Evolutionary conservation across 1,140 invertebrate genomes (phyloP).

Genomic region (Bombus waltoni): DNA sequence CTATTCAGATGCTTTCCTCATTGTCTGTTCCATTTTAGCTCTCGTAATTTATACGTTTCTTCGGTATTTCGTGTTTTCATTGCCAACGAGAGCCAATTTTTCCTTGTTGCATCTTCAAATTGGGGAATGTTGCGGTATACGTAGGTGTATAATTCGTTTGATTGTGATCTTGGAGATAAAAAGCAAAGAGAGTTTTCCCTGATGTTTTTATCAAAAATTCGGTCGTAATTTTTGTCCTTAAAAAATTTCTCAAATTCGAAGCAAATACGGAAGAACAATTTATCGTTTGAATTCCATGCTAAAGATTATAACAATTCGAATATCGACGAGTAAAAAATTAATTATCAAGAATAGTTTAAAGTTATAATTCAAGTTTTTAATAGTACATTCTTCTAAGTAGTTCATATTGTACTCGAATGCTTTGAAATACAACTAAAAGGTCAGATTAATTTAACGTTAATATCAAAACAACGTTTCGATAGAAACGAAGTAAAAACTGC

Average conservation of each 20-base stretch:
- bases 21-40: not conserved
- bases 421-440: not conserved
- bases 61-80: slow-evolving; percentile 1
- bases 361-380: no score
- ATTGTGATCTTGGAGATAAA: not conserved
- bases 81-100: not conserved
- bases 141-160: not conserved
- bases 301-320: no score
- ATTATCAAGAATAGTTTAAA: no score
- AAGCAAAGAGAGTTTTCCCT: no score
- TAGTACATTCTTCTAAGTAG: no score
- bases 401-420: not conserved
- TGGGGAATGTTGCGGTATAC: not conserved
- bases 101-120: not conserved
- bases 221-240: no score
- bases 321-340: no score
- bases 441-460: not conserved
- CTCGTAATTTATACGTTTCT: not conserved
- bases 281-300: no score
- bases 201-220: no score
- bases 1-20: not conserved
- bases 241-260: no score
- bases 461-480: not conserved
- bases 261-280: no score
- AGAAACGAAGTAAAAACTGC: no score